Base-by-base conservation (phyloP, 2,113 vertebrate species). In the Microcebus jonahi region DNA sequence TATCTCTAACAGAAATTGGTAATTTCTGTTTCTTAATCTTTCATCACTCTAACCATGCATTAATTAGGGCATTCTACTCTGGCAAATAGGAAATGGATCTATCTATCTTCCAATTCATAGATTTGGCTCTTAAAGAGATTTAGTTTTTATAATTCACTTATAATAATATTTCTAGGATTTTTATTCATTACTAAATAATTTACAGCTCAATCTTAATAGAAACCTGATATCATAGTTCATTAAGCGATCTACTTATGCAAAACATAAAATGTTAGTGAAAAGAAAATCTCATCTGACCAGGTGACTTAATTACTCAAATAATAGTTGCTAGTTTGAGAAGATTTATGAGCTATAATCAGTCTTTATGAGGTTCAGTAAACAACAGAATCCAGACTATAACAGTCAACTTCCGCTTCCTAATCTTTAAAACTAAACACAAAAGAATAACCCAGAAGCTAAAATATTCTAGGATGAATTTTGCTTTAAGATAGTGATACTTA, bases 201-300 rank as follows among this genome's bases (percentile, higher is more conserved):
- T n/a, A 80, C 12, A 85, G 20, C 75, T 76, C 15, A 57, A 89
- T 77, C 36, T 65, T 50, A 91, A 92, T 18, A 90, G 34, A 95
- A 93, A 85, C 36, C 34, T 88, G 23, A 34, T 83, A 84, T 39
- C 21, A 81, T 71, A 95, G 63, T 82, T 92, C 70, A 83, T 70
- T 96, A 50, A 87, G 21, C 59, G 53, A 59, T 63, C 23, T 93
- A 88, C 50, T 34, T 39, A 94, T 71, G 34, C 92, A 92, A 95
- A 92, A 95, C 15, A 77, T 21, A 95, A 94, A 94, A 96, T 42
- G 20, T 71, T 77, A 94, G 18, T 87, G 25, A 36, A 75, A 86
- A 83, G 85, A 80, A 82, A 96, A 67, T 5, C 4, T 85, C 45
- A 50, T 45, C 23, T 95, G n/a, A 83, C 6, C n/a, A 55, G 70